A percentile compares a stretch with the other conserved stretches of the same genome.
These are phyloP conservation scores for Blomia tropicalis DNA, from an alignment of 2,888 invertebrate species.

Conservation along the genomic window DNA sequence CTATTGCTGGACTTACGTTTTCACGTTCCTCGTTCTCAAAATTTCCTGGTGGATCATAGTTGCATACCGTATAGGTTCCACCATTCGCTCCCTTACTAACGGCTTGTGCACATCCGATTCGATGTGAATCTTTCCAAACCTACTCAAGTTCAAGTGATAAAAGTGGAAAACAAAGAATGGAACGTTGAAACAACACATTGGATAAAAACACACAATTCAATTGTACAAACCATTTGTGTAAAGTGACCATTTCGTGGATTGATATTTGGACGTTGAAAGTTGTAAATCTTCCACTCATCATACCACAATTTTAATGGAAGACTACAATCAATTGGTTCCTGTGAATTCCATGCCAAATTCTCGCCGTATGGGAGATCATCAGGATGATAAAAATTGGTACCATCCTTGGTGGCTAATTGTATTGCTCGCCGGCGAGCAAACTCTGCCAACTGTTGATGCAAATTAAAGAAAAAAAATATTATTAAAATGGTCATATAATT, in stretches of 20 bases:
- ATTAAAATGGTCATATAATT: background rate
- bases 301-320: slow-evolving; percentile 22
- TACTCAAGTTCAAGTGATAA: background rate
- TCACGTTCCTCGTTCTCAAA: slow-evolving; percentile 14
- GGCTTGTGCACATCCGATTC: slow-evolving; percentile 19
- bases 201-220: too few relatives aligned
- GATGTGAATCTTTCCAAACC: slow-evolving; percentile 13
- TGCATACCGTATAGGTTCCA: slow-evolving; percentile 21
- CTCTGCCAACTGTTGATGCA: slow-evolving; percentile 16
- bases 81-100: slow-evolving; percentile 17
- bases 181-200: too few relatives aligned
- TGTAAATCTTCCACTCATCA: slow-evolving; percentile 21
- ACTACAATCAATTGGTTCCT: slow-evolving; percentile 20
- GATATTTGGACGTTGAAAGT: slow-evolving; percentile 15
- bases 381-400: slow-evolving; percentile 21
- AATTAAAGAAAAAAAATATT: background rate
- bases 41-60: slow-evolving; percentile 20
- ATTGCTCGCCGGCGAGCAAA: slow-evolving; percentile 17
- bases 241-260: slow-evolving; percentile 22
- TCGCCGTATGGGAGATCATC: slow-evolving; percentile 20
- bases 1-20: slow-evolving; percentile 15
- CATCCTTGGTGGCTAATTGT: slow-evolving; percentile 19
- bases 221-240: slow-evolving; percentile 22
- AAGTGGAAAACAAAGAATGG: background rate
- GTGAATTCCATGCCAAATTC: slow-evolving; percentile 24